Evolutionary conservation across 2,888 invertebrate species (phyloP).

Genomic region (Syrphus vitripennis): DNA sequence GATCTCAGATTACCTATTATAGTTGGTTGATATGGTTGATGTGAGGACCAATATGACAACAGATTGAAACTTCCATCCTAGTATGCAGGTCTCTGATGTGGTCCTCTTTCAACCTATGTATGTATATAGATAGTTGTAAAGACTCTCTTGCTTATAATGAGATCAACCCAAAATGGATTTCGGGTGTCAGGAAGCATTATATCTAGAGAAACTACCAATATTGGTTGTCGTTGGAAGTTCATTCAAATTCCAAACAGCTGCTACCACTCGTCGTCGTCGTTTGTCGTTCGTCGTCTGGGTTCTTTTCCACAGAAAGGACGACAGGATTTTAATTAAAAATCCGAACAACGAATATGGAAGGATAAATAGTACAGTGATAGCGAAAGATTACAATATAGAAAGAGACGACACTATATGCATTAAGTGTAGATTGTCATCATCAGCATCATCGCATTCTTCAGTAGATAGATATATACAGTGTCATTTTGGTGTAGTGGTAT

Average conservation of each 20-base stretch:
- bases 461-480: neutral
- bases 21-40: neutral
- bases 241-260: conserved; percentile 32
- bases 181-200: conserved; percentile 1
- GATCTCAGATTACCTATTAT: conserved; percentile 63
- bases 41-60: neutral
- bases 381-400: neutral
- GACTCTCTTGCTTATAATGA: conserved; percentile 42
- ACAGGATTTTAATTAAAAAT: conserved; percentile 63
- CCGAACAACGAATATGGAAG: neutral
- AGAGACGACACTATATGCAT: neutral
- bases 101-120: neutral
- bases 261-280: neutral
- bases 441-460: neutral
- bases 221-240: conserved; percentile 10
- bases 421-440: conserved; percentile 24
- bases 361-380: neutral
- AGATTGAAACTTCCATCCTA: conserved; percentile 8
- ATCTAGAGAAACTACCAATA: conserved; percentile 21
- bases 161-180: conserved; percentile 63
- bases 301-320: conserved; percentile 5
- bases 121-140: neutral
- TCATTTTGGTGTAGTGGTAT: neutral
- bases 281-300: too few relatives aligned
- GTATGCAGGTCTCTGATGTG: neutral